Conservation (phyloP, 2,888 invertebrate genomes). For the Torymus aiolomorphi region DNA sequence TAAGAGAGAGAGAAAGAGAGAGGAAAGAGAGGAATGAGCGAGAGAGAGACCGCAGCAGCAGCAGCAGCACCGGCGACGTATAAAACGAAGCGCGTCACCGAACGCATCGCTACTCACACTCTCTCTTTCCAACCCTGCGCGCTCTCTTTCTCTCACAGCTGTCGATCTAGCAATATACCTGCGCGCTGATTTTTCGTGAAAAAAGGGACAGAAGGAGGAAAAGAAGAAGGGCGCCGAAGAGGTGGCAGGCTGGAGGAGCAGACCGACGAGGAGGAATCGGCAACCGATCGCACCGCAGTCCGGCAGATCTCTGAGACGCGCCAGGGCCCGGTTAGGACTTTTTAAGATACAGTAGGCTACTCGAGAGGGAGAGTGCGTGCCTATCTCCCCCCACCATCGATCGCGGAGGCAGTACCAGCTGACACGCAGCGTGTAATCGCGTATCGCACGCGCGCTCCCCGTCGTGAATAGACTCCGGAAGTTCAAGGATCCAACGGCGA, state of each 20-base stretch:
- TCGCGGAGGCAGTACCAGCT: neutral
- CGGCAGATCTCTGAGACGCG: conserved; percentile 38
- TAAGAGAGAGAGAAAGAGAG: conserved; percentile 27
- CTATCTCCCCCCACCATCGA: neutral
- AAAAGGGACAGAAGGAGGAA: too few relatives aligned
- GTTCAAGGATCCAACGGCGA: neutral
- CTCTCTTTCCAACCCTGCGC: neutral
- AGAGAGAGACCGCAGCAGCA: neutral
- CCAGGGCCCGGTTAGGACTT: conserved; percentile 29
- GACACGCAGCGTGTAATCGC: neutral
- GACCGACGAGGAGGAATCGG: conserved; percentile 5
- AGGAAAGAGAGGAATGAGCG: neutral
- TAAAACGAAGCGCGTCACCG: conserved; percentile 45
- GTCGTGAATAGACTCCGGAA: conserved; percentile 29
- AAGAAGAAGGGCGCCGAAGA: neutral
- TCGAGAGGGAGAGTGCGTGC: neutral
- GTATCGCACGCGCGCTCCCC: too few relatives aligned
- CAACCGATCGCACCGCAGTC: conserved; percentile 30
- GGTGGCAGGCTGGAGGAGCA: conserved; percentile 11
- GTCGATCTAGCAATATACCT: too few relatives aligned
- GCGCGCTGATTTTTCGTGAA: too few relatives aligned
- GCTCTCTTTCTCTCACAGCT: neutral
- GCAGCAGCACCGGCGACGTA: neutral
- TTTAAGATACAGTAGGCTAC: conserved; percentile 27
- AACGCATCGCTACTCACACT: conserved; percentile 20